A percentile compares a stretch with the other conserved stretches of the same genome.
Conservation (phyloP, 2,888 invertebrate genomes). For the Nudaria mundana region DNA sequence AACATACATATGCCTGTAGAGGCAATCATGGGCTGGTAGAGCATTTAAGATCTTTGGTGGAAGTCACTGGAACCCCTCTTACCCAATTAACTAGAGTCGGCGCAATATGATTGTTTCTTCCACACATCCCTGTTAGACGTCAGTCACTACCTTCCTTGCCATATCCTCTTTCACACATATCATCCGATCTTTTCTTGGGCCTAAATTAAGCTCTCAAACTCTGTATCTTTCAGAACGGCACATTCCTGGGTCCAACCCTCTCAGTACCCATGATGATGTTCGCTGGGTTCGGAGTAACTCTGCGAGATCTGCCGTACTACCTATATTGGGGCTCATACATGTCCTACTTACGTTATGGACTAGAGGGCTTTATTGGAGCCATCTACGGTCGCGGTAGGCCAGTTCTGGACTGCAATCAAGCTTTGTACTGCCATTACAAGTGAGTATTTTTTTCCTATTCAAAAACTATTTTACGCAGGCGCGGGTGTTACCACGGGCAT, state of each 20-base stretch:
- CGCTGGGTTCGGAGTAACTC: constrained; percentile 96
- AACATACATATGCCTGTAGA: too few relatives aligned
- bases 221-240: constrained; percentile 94
- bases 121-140: too few relatives aligned
- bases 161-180: too few relatives aligned
- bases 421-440: constrained; percentile 90
- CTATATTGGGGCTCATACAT: constrained; percentile 95
- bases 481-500: too few relatives aligned
- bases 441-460: constrained; percentile 47
- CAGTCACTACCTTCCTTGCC: too few relatives aligned
- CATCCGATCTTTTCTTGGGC: neutral
- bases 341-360: constrained; percentile 94
- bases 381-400: constrained; percentile 91
- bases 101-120: too few relatives aligned
- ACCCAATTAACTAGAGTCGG: too few relatives aligned
- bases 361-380: constrained; percentile 92
- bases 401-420: constrained; percentile 88
- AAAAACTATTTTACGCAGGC: neutral
- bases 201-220: too few relatives aligned
- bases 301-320: constrained; percentile 92
- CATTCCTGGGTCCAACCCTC: constrained; percentile 95
- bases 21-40: too few relatives aligned
- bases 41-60: too few relatives aligned
- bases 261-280: constrained; percentile 98
- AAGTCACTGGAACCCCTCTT: neutral